These are phyloP conservation scores for Drosophila kanekoi DNA, from an alignment of 2,888 invertebrate species.

Conservation along the genomic window DNA sequence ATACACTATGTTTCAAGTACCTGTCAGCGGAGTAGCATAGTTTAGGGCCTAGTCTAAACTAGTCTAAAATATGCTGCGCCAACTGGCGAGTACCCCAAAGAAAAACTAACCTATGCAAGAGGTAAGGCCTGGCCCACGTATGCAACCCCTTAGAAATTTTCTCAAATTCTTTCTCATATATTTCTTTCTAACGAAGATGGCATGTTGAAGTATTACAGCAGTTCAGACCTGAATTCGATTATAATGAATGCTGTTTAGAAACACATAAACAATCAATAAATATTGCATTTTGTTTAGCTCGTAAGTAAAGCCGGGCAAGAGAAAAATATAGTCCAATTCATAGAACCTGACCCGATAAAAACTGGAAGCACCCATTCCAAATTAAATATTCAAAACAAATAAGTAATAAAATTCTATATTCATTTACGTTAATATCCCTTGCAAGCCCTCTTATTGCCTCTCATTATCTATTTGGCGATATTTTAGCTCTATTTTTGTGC, in stretches of 20 bases:
- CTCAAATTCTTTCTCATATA: conserved; percentile 9
- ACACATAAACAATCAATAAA: conserved; percentile 7
- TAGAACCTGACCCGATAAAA: not conserved
- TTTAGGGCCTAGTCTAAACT: conserved; percentile 14
- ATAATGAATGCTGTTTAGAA: conserved; percentile 60
- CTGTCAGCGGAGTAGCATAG: conserved; percentile 45
- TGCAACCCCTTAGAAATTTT: conserved; percentile 59
- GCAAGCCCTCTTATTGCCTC: conserved; percentile 11
- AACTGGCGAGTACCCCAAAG: conserved; percentile 44
- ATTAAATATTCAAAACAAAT: not conserved
- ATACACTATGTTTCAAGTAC: conserved; percentile 24
- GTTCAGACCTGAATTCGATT: conserved; percentile 38
- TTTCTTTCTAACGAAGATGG: conserved; percentile 43
- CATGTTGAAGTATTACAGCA: conserved; percentile 41
- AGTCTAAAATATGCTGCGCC: conserved; percentile 57
- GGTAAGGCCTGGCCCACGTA: conserved; percentile 64
- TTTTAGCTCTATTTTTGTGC: conserved; percentile 5
- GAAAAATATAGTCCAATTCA: not conserved
- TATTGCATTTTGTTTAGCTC: conserved; percentile 52
- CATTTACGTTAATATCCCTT: not conserved
- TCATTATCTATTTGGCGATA: conserved; percentile 5
- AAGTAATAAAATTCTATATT: not conserved
- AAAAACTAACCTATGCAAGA: conserved; percentile 42
- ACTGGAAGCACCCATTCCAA: not conserved
- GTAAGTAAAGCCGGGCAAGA: conserved; percentile 20